A percentile compares a stretch with the other conserved stretches of the same genome.
Conservation (phyloP, 2,113 vertebrate genomes). For the Cheirogaleus medius region DNA sequence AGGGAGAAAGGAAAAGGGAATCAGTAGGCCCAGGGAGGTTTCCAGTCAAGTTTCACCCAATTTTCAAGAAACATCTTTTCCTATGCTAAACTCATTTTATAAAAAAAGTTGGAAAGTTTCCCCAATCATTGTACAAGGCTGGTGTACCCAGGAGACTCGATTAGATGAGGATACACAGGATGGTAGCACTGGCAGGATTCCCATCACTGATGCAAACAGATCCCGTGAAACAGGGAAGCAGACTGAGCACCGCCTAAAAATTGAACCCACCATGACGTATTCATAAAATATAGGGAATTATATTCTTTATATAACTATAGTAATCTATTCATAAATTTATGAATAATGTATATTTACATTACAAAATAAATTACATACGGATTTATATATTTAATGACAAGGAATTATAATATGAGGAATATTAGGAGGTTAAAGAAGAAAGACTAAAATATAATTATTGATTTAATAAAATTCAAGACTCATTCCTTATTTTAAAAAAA, state of each 20-base stretch:
- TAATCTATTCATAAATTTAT: background rate
- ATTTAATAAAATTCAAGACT: background rate
- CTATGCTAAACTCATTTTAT: background rate
- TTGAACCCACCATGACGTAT: rapidly evolving
- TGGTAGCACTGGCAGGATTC: rapidly evolving
- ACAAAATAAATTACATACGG: background rate
- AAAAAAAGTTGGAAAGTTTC: background rate
- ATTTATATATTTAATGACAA: background rate
- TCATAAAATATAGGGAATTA: background rate
- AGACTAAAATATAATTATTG: background rate
- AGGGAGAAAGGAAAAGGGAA: background rate
- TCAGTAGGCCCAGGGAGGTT: background rate
- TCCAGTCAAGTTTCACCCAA: background rate
- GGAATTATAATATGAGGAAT: background rate
- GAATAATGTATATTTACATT: background rate
- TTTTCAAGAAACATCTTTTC: background rate
- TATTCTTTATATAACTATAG: background rate
- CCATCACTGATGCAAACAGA: rapidly evolving
- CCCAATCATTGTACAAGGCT: background rate
- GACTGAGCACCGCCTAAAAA: too few relatives aligned
- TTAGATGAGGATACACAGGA: too few relatives aligned
- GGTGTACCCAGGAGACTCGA: background rate
- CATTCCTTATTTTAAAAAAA: background rate
- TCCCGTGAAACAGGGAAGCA: background rate
- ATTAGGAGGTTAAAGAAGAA: background rate